Conservation (phyloP, 2,888 invertebrate species). For the Cancer borealis region DNA sequence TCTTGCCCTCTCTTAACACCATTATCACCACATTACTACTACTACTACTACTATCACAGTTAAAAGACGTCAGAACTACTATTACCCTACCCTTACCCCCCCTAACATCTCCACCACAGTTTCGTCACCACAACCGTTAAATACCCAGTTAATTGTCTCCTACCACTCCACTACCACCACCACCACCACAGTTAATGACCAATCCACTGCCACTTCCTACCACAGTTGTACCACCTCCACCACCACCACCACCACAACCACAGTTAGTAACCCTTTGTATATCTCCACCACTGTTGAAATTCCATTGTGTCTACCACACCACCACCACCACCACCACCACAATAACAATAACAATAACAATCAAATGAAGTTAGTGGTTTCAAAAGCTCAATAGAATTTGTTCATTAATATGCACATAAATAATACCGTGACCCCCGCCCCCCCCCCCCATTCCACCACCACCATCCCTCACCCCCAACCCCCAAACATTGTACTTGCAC, state of each 20-base stretch:
- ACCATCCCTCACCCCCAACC: neutral
- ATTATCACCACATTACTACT: neutral
- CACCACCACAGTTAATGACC: neutral
- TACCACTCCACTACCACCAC: neutral
- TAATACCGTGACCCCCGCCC: neutral
- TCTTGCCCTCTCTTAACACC: too few relatives aligned
- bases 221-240: neutral
- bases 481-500: neutral
- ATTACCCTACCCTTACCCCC: neutral
- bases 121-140: too few relatives aligned
- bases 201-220: neutral
- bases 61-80: neutral
- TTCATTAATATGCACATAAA: neutral
- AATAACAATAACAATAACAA: neutral
- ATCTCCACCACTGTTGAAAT: neutral
- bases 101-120: neutral
- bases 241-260: neutral
- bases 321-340: slow-evolving; percentile 25
- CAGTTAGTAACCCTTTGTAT: neutral
- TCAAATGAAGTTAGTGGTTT: neutral
- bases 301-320: neutral
- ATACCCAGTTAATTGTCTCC: neutral
- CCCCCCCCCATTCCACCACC: neutral
- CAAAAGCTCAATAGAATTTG: neutral
- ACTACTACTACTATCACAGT: neutral